These are phyloP conservation scores for Montipora cactus DNA, from an alignment of 64 coral and sea anemone genomes.

Conservation along the genomic window DNA sequence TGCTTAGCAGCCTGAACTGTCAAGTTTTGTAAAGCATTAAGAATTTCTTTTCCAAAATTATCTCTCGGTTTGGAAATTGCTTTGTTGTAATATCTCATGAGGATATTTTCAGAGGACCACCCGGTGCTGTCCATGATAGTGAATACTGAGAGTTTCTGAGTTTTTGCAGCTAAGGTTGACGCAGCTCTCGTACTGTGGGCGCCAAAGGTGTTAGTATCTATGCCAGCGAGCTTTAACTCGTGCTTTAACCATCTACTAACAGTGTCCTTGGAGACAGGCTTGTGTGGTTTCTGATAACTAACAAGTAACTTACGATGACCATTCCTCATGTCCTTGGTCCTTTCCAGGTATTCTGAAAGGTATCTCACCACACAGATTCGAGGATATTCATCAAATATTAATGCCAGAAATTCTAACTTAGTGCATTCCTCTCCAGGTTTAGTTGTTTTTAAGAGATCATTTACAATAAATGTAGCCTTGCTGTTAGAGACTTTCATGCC, in stretches of 20 bases:
- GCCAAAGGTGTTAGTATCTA: constrained; percentile 15
- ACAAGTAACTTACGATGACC: constrained; percentile 28
- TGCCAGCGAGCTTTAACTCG: constrained; percentile 16
- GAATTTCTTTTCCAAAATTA: constrained; percentile 39
- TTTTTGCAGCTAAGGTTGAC: constrained; percentile 26
- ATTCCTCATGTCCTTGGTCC: constrained; percentile 22
- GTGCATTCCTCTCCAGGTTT: background rate
- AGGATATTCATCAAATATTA: background rate
- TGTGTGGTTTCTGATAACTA: constrained; percentile 46
- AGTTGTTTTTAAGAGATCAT: no score
- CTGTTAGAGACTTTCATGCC: no score
- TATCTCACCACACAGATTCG: constrained; percentile 42
- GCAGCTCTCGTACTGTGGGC: constrained; percentile 53
- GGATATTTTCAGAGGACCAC: constrained; percentile 50
- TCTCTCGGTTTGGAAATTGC: constrained; percentile 27
- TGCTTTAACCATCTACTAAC: constrained; percentile 16
- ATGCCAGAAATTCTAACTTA: background rate
- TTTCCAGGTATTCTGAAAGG: constrained; percentile 44
- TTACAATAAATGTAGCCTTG: no score
- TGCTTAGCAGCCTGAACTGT: background rate
- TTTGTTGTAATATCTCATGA: constrained; percentile 46
- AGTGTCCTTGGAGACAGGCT: constrained; percentile 44
- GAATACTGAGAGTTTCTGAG: background rate
- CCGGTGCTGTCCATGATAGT: constrained; percentile 43
- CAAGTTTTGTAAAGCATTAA: background rate